Percentiles rank a stretch among this genome's conserved stretches.
phyloP scores from a whole-genome alignment of 2,797 vertebrate species.

The Pseudochirops corinnae region DNA sequence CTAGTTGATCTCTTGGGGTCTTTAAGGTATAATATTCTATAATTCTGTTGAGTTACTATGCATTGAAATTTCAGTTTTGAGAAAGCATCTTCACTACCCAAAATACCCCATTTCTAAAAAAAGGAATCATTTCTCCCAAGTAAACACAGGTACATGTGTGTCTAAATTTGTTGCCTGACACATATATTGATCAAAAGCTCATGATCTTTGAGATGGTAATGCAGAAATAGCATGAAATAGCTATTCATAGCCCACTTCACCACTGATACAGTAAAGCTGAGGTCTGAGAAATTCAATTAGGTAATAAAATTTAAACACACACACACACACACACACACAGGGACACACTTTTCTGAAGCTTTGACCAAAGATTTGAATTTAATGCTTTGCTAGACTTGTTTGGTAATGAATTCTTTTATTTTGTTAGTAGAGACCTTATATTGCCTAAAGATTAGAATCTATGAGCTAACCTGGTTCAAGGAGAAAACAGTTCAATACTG shows the following conservation, averaged over 20 bases:
- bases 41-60: not conserved
- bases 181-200: not conserved
- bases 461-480: slow-evolving; percentile 30
- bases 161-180: not conserved
- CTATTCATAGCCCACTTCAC: slow-evolving; percentile 58
- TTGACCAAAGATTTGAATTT: slow-evolving; percentile 47
- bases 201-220: not conserved
- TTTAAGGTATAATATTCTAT: not conserved
- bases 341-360: not conserved
- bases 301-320: slow-evolving; percentile 34
- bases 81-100: not conserved
- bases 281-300: slow-evolving; percentile 62
- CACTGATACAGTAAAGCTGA: slow-evolving; percentile 42
- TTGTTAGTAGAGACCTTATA: slow-evolving; percentile 26
- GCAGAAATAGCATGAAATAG: slow-evolving; percentile 12
- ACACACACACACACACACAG: slow-evolving; percentile 25
- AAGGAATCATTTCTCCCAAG: not conserved
- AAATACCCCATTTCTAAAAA: not conserved
- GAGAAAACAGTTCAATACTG: slow-evolving; percentile 14
- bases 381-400: slow-evolving; percentile 60
- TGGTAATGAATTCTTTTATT: slow-evolving; percentile 46
- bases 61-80: not conserved
- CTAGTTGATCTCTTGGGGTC: not conserved
- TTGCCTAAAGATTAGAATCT: not conserved
- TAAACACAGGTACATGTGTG: not conserved